These are phyloP conservation scores for Drosophila nikananu DNA, from an alignment of 1,140 invertebrate species.

Conservation along the genomic window DNA sequence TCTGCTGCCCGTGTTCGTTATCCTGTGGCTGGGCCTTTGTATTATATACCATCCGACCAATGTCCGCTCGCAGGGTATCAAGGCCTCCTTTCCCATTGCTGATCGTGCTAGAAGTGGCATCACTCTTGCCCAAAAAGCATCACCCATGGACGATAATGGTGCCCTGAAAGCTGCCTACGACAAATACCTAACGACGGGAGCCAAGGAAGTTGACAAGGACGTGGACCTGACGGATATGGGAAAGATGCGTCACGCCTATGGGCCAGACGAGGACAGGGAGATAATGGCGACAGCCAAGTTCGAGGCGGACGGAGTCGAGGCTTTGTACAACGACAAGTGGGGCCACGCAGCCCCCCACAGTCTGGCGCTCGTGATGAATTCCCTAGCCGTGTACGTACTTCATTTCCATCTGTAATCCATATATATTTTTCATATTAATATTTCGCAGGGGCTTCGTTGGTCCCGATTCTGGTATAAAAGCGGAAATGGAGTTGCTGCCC, in stretches of 20 bases:
- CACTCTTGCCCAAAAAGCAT: neutral
- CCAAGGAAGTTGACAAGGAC: neutral
- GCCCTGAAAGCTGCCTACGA: constrained; percentile 12
- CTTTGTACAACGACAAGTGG: constrained; percentile 37
- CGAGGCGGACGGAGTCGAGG: constrained; percentile 7
- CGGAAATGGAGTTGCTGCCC: constrained; percentile 34
- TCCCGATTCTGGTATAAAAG: constrained; percentile 24
- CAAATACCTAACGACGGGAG: constrained; percentile 1
- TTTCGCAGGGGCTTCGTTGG: constrained; percentile 35
- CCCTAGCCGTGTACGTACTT: constrained; percentile 48
- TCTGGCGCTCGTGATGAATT: constrained; percentile 42
- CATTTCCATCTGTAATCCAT: neutral
- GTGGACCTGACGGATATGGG: neutral
- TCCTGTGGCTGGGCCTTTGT: constrained; percentile 1
- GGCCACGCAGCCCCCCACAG: constrained; percentile 35
- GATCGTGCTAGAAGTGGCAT: neutral
- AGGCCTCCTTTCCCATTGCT: neutral
- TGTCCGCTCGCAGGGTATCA: fast-evolving
- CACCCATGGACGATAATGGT: fast-evolving
- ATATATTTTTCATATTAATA: neutral
- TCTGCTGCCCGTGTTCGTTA: neutral
- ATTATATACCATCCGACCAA: neutral
- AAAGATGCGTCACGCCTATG: constrained; percentile 1
- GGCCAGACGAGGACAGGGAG: constrained; percentile 10
- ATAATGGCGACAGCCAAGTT: constrained; percentile 34